These are phyloP conservation scores for Stichodactyla helianthus DNA, from an alignment of 64 coral and sea anemone species.

Conservation along the genomic window DNA sequence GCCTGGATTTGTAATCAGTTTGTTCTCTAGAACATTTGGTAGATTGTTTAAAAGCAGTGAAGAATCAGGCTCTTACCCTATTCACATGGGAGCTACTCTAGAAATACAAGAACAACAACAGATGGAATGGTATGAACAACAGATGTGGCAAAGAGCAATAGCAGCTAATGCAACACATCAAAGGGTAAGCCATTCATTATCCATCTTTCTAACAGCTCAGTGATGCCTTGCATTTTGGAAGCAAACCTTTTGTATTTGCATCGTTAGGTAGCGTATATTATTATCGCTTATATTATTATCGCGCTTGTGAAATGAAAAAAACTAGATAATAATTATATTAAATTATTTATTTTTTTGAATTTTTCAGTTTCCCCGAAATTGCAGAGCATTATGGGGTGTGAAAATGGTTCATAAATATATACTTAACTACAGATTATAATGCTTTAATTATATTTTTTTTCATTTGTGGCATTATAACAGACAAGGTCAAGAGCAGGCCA, in stretches of 20 bases:
- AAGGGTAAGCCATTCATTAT: not conserved
- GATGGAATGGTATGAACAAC: slow-evolving; percentile 74
- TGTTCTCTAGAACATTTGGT: slow-evolving; percentile 42
- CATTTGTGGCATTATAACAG: not conserved
- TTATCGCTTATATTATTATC: no score
- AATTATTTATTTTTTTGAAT: no score
- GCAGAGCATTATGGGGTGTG: no score
- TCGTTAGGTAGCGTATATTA: no score
- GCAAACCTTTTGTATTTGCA: no score
- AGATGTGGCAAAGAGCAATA: slow-evolving; percentile 55
- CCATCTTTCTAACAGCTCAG: no score
- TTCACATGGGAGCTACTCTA: slow-evolving; percentile 67
- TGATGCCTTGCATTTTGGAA: no score
- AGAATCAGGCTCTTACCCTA: slow-evolving; percentile 10
- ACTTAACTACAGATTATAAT: no score
- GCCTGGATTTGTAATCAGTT: not conserved
- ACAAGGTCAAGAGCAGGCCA: slow-evolving; percentile 64
- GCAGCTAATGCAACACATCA: slow-evolving; percentile 38
- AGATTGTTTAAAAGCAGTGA: slow-evolving; percentile 18
- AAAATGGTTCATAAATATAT: no score
- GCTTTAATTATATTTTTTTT: not conserved
- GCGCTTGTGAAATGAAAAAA: no score
- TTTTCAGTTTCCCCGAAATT: no score
- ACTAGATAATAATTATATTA: no score
- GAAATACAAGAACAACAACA: slow-evolving; percentile 84